phyloP scores from a whole-genome alignment of 2,113 vertebrate species.

The Edolisoma coerulescens region DNA sequence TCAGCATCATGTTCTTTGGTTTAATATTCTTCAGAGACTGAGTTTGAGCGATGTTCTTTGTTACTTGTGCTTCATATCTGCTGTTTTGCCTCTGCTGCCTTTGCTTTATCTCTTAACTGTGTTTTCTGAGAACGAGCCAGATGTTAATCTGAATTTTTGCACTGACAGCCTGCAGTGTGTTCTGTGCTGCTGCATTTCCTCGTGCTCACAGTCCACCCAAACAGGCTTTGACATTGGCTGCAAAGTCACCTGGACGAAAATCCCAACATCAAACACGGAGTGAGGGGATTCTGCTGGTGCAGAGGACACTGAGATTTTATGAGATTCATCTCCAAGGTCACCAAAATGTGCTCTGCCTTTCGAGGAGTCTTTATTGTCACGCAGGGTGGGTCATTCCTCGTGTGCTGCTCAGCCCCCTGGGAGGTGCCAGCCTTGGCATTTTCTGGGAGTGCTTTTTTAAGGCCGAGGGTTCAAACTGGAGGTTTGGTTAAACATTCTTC shows the following conservation, averaged over 20 bases:
- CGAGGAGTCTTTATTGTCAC: not conserved
- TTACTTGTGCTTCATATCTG: not conserved
- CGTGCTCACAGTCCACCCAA: not conserved
- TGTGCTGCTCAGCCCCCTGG: not conserved
- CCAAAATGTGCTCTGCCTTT: not conserved
- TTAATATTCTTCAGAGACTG: not conserved
- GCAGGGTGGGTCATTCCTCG: not conserved
- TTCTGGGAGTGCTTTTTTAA: not conserved
- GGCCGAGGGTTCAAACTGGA: not conserved
- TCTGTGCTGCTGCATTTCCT: not conserved
- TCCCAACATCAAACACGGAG: not conserved
- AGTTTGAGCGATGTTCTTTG: not conserved
- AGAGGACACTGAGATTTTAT: conserved; percentile 7
- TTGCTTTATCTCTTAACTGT: not conserved
- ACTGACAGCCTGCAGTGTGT: not conserved
- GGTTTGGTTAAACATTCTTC: not conserved
- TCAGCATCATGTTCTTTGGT: not conserved
- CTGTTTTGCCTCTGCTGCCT: not conserved
- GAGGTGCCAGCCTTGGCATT: not conserved
- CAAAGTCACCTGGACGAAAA: conserved; percentile 29
- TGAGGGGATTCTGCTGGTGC: not conserved
- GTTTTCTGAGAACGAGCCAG: not conserved
- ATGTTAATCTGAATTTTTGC: not conserved
- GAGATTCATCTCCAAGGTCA: not conserved
- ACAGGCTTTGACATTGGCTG: not conserved